These are phyloP conservation scores for Cydia amplana DNA, from an alignment of 1,140 invertebrate genomes.

Conservation along the genomic window DNA sequence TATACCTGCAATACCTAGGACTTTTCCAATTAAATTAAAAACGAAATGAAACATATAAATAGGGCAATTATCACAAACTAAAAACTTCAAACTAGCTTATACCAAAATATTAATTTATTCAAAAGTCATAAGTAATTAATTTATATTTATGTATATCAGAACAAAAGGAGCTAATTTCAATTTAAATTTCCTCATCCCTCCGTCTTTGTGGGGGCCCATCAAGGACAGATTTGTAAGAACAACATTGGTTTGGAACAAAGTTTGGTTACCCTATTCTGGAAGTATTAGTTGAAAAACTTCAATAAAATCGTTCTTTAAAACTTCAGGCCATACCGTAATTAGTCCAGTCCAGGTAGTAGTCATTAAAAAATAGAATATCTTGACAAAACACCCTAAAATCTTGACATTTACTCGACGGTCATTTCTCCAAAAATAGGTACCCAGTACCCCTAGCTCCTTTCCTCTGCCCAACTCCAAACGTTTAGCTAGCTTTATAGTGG, in stretches of 20 bases:
- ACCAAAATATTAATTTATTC: slow-evolving; percentile 11
- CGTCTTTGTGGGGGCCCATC: slow-evolving; percentile 27
- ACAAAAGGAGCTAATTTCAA: slow-evolving; percentile 37
- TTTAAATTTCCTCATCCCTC: slow-evolving; percentile 44
- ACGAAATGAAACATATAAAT: no score
- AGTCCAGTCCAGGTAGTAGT: no score
- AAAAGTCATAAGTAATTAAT: background rate
- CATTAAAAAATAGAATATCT: no score
- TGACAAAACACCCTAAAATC: no score
- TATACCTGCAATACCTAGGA: no score
- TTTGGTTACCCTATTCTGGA: background rate
- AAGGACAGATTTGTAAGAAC: slow-evolving; percentile 45
- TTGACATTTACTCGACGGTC: no score
- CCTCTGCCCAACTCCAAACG: no score
- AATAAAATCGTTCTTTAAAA: background rate
- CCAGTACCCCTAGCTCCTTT: no score
- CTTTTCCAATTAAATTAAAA: no score
- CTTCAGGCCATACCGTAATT: no score
- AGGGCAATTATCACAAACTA: background rate
- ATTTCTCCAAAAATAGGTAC: no score
- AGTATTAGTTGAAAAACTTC: slow-evolving; percentile 1
- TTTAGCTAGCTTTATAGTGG: no score
- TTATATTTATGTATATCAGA: slow-evolving; percentile 13
- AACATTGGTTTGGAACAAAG: slow-evolving; percentile 48
- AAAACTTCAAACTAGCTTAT: slow-evolving; percentile 2